These are phyloP conservation scores for Ophioninae sp. DNA, from an alignment of 2,888 invertebrate genomes.

Conservation along the genomic window DNA sequence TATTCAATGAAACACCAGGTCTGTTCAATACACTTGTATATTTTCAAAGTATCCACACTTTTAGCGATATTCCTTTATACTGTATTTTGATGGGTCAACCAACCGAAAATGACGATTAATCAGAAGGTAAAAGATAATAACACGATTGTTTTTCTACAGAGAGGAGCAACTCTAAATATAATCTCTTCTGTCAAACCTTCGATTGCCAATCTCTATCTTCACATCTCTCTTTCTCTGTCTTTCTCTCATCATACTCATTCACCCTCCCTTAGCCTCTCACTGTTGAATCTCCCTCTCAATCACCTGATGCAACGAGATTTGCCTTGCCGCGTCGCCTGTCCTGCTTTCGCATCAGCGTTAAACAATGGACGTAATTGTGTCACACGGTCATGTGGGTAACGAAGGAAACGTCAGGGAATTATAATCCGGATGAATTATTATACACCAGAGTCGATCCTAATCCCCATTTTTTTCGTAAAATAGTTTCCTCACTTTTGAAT, in stretches of 20 bases:
- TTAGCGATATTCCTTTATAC: not conserved
- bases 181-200: not conserved
- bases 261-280: not conserved
- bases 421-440: not conserved
- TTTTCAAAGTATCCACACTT: not conserved
- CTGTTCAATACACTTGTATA: not conserved
- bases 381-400: not conserved
- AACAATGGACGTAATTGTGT: slow-evolving; percentile 17
- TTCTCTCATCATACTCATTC: not conserved
- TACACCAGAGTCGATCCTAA: not conserved
- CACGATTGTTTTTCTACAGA: not conserved
- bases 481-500: not conserved
- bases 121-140: slow-evolving; percentile 12
- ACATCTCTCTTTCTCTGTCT: not conserved
- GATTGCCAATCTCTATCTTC: not conserved
- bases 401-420: not conserved
- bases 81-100: not conserved
- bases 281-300: not conserved
- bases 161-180: not conserved
- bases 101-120: slow-evolving; percentile 26
- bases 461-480: not conserved
- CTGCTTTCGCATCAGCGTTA: not conserved
- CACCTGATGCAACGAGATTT: slow-evolving; percentile 7
- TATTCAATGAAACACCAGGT: not conserved
- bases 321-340: not conserved